Conservation (phyloP, 1,140 invertebrate genomes). For the Fopius arisanus region DNA sequence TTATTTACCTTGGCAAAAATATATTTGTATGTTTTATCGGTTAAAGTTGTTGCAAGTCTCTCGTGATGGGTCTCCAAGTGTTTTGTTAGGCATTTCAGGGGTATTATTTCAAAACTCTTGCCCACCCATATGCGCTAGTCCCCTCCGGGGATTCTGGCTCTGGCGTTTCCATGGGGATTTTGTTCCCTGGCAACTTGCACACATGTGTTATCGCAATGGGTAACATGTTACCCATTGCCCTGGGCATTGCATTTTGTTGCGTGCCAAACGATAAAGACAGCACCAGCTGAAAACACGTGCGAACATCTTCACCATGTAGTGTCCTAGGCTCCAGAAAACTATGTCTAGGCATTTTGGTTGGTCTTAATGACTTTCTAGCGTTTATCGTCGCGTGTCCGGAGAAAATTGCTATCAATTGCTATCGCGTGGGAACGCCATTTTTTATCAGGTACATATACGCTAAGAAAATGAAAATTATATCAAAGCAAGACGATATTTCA, state of each 20-base stretch:
- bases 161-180: conserved; percentile 39
- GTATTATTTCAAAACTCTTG: conserved; percentile 42
- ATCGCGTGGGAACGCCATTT: background rate
- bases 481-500: no score
- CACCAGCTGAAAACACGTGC: conserved; percentile 7
- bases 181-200: conserved; percentile 17
- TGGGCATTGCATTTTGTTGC: conserved; percentile 7
- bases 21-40: background rate
- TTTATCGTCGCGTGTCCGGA: background rate
- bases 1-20: background rate
- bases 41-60: no score
- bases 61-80: conserved; percentile 6
- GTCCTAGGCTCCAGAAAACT: background rate
- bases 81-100: conserved; percentile 32
- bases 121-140: conserved; percentile 37
- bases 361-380: background rate
- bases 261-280: conserved; percentile 34
- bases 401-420: background rate
- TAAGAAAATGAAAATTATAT: background rate
- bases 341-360: background rate
- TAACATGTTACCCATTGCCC: conserved; percentile 24
- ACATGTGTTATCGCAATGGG: conserved; percentile 22
- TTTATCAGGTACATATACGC: background rate
- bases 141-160: conserved; percentile 27
- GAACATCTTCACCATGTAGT: conserved; percentile 2